These are phyloP conservation scores for Microctenopoma stevenorrisi DNA, from an alignment of 2,797 vertebrate genomes.

Conservation along the genomic window DNA sequence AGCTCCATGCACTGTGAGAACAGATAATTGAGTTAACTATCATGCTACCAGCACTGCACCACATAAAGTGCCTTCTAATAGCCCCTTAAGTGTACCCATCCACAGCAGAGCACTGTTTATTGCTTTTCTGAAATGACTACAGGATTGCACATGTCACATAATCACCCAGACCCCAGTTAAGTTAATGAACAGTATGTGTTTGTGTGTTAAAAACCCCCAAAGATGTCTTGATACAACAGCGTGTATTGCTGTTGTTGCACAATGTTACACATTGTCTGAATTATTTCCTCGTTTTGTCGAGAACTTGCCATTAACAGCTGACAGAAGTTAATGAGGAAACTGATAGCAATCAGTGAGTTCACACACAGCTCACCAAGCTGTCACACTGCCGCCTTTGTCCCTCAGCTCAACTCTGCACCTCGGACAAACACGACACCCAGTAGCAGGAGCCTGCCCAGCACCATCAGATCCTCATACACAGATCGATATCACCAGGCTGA, in stretches of 20 bases:
- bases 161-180: background rate
- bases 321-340: background rate
- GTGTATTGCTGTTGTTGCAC: background rate
- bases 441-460: background rate
- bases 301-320: slow-evolving; percentile 1
- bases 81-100: slow-evolving; percentile 1
- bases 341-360: slow-evolving; percentile 6
- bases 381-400: background rate
- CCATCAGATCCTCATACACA: slow-evolving; percentile 5
- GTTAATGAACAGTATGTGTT: background rate
- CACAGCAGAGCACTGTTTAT: background rate
- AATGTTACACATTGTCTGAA: slow-evolving; percentile 4
- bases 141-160: background rate
- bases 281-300: background rate
- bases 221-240: background rate
- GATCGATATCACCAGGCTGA: background rate
- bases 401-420: background rate
- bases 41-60: background rate
- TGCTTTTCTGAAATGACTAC: background rate
- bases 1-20: slow-evolving; percentile 64
- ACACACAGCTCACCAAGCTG: slow-evolving; percentile 12
- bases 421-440: slow-evolving; percentile 2
- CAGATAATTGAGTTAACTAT: slow-evolving; percentile 36
- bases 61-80: slow-evolving; percentile 2
- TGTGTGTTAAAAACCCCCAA: background rate